These are phyloP conservation scores for Poecilia wingei DNA, from an alignment of 2,797 vertebrate species.

Conservation along the genomic window DNA sequence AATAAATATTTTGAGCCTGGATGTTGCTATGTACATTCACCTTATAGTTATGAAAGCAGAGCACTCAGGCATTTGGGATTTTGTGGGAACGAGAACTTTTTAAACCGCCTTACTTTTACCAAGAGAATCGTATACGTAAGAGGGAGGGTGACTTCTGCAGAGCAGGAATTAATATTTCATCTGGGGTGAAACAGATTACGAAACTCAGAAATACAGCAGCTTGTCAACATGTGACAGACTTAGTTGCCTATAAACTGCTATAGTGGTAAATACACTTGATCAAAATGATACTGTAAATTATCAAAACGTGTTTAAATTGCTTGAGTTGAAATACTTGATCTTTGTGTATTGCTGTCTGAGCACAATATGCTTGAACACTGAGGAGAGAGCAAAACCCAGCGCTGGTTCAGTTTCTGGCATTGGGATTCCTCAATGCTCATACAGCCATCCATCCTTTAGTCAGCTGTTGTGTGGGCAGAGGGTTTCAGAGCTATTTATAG, in stretches of 20 bases:
- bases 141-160: constrained; percentile 24
- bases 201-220: constrained; percentile 28
- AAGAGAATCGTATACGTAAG: not conserved
- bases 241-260: constrained; percentile 66
- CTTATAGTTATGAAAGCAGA: not conserved
- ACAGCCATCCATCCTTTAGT: constrained; percentile 20
- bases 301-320: not conserved
- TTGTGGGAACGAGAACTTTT: constrained; percentile 11
- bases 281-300: not conserved
- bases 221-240: constrained; percentile 44
- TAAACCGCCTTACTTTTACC: constrained; percentile 11
- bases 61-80: constrained; percentile 5
- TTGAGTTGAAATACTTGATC: not conserved
- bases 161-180: constrained; percentile 69
- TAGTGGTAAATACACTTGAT: not conserved
- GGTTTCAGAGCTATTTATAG: constrained; percentile 57
- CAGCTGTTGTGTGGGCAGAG: constrained; percentile 43
- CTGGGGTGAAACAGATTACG: constrained; percentile 42
- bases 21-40: not conserved
- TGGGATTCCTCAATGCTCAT: constrained; percentile 34
- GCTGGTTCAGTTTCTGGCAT: not conserved
- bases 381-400: constrained; percentile 4
- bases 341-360: too few species aligned
- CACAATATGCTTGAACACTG: not conserved
- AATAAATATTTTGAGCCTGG: not conserved